Evolutionary conservation across 2,113 vertebrate genomes (phyloP), one percentile per base, ranked within the genome.

Genomic region (Hystrix brachyura): DNA sequence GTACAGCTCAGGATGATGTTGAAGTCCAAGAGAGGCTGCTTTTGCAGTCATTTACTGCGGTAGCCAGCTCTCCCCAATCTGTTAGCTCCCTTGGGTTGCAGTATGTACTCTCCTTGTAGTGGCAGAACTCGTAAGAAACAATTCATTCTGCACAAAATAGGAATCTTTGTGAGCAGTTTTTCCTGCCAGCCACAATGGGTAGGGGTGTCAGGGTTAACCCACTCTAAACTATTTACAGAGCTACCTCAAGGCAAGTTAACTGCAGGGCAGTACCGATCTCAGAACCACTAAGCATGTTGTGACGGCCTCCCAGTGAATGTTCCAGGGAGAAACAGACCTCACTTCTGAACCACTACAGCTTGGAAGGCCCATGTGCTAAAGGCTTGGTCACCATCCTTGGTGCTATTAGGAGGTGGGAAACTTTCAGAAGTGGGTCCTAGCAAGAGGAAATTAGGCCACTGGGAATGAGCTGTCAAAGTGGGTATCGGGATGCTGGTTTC

Each of bases 271-370:
- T 14, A 7, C 27, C n/a, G 27, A 32, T 72, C 51, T 72, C 65
- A 23, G 11, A 86, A 21, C 74, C 55, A 64, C 14, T 14, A 21
- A n/a, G 4, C 43, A 23, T 25, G n/a, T 27, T 19, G 3, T 11
- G 7, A 1, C 23, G n/a, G n/a, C 27, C n/a, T n/a, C 1, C 2
- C 57, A 13, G 7, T 6, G 29, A 53, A 8, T 8, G 21, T 57
- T 78, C 27, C 25, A 51, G 25, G 2, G 51, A 46, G 21, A 51
- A 78, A 38, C 0, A 25, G 48, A 27, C 14, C 34, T 27, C 25
- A 14, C 48, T 60, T 91, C 59, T 13, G 29, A 93, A 67, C 59
- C 43, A 53, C 64, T 72, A 13, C 21, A 6, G 23, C 10, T n/a
- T 72, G 29, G 14, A 51, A 27, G 27, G 7, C 59, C 67, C 57